Evolutionary conservation across 2,113 vertebrate species (phyloP), one percentile per base, ranked within the genome.

Genomic region (Crotalus helleri): DNA sequence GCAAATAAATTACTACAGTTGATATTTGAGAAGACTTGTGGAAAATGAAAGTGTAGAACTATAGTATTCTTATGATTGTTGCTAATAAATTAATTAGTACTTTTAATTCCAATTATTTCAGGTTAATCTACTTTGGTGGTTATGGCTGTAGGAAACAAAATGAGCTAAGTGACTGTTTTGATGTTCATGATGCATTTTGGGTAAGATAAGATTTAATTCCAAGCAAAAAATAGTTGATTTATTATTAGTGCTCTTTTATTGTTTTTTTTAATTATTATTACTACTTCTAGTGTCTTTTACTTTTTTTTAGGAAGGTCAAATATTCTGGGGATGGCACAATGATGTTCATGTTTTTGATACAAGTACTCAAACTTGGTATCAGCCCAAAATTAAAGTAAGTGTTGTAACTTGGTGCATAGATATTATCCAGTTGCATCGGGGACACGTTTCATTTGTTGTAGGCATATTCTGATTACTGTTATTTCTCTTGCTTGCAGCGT

Each of bases 241-340:
- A 57, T 54, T 55, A 69, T 26, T 29, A 17, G 10, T 5, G 58
- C 2, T n/a, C 55, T 92, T 15, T 92, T 90, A 93, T 26, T 0
- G 39, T 94, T 54, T 49, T 9, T 2, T 54, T 74, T 12, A 23
- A 33, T 26, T 74, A 33, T 0, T 93, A 5, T 3, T 4, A n/a
- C 59, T 61, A 12, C 4, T 1, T 0, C 19, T 61, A 59, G 6
- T 61, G 49, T 57, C 94, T 87, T 96, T 58, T 81, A 53, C 46
- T 59, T 59, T 55, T 46, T 13, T 96, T 92, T 12, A 99, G 98
- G 98, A 98, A 95, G 98, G 98, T 44, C 98, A 98, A 89, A 97
- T 99, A 91, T 98, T 98, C 96, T 99, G 98, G 98, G 99, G 99
- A 44, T 99, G 99, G 99, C 99, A 99, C 95, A 99, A 99, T 64